These are phyloP conservation scores for Clunio marinus DNA, from an alignment of 2,888 invertebrate genomes.

Conservation along the genomic window DNA sequence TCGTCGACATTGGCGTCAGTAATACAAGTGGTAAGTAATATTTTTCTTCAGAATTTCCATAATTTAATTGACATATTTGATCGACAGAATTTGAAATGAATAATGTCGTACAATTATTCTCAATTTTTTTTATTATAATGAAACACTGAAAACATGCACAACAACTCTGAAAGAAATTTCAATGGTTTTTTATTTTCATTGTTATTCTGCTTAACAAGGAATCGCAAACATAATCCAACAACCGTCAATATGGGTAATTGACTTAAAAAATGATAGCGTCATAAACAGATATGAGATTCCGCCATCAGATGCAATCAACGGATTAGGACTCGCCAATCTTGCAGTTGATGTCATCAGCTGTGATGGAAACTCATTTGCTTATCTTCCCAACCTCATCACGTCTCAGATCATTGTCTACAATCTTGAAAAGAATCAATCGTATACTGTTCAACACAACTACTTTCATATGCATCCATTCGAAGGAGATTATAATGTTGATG, in stretches of 20 bases:
- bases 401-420: conserved; percentile 61
- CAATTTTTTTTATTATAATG: too few relatives aligned
- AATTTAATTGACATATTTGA: too few relatives aligned
- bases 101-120: too few relatives aligned
- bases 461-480: conserved; percentile 67
- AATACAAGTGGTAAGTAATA: conserved; percentile 50
- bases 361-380: conserved; percentile 61
- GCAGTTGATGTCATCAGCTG: conserved; percentile 59
- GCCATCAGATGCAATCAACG: conserved; percentile 48
- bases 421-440: conserved; percentile 59
- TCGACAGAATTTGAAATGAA: too few relatives aligned
- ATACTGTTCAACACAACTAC: conserved; percentile 69
- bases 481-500: conserved; percentile 64
- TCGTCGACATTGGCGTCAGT: conserved; percentile 69
- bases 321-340: conserved; percentile 61
- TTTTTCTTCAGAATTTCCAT: too few relatives aligned
- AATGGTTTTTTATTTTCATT: too few relatives aligned
- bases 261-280: conserved; percentile 61
- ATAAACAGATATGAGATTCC: conserved; percentile 56
- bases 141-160: too few relatives aligned
- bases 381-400: conserved; percentile 60
- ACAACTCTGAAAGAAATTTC: too few relatives aligned
- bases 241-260: conserved; percentile 63
- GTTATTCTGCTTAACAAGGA: conserved; percentile 49
- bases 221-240: conserved; percentile 54